Percentiles rank a stretch among this genome's conserved stretches.
Evolutionary conservation across 2,888 invertebrate genomes (phyloP).

Genomic region (Melinaea menophilus): DNA sequence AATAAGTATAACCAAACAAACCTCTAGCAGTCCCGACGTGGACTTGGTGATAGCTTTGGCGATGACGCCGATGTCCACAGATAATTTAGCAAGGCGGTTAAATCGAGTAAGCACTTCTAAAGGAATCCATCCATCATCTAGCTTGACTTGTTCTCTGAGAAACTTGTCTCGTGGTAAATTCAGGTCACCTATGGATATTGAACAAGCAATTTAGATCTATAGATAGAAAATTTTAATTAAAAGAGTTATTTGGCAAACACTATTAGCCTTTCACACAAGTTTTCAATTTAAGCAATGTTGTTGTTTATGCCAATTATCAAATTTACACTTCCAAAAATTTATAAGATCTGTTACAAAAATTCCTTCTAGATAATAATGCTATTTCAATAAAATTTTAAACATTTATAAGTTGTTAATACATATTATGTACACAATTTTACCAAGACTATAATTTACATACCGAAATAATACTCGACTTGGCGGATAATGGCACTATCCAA

Average conservation of each 20-base stretch:
- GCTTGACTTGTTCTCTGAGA: constrained; percentile 88
- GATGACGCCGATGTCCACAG: constrained; percentile 83
- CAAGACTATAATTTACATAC: constrained; percentile 43
- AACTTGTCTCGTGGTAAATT: constrained; percentile 96
- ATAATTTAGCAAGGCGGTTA: constrained; percentile 87
- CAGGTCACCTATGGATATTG: constrained; percentile 83
- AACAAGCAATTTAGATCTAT: background rate
- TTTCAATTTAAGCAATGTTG: no score
- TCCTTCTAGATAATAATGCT: no score
- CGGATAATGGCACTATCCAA: constrained; percentile 81
- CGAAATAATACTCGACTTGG: constrained; percentile 82
- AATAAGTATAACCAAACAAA: constrained; percentile 42
- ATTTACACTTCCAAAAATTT: no score
- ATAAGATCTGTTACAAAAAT: no score
- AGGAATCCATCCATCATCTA: constrained; percentile 95
- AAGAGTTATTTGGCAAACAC: background rate
- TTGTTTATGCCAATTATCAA: no score
- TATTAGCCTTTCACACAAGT: background rate
- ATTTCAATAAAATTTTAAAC: no score
- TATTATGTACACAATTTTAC: background rate
- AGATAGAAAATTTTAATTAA: background rate
- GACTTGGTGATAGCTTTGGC: constrained; percentile 86
- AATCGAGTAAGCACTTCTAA: constrained; percentile 91
- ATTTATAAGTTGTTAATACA: no score
- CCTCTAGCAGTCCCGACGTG: constrained; percentile 83